phyloP scores from a whole-genome alignment of 2,888 invertebrate genomes.

The Thalpophila matura region DNA sequence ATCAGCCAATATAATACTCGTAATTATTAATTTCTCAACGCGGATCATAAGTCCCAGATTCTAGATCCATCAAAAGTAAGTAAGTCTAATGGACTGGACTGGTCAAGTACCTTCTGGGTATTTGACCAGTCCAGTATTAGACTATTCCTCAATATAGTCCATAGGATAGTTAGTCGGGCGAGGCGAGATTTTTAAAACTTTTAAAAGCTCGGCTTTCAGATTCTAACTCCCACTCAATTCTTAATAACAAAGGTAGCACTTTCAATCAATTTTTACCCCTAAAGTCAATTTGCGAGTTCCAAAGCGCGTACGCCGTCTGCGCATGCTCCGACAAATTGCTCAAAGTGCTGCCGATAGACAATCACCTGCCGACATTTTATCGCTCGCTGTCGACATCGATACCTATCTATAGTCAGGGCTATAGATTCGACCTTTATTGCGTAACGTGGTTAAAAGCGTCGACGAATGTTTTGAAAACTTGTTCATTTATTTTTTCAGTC shows the following conservation, averaged over 20 bases:
- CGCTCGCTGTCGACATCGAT: conserved; percentile 35
- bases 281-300: conserved; percentile 45
- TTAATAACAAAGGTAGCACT: conserved; percentile 33
- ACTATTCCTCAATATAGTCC: neutral
- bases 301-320: conserved; percentile 25
- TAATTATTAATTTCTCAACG: too few species aligned
- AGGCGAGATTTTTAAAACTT: conserved; percentile 14
- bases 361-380: conserved; percentile 66
- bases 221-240: conserved; percentile 8
- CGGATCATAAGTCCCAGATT: neutral
- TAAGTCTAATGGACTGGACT: too few species aligned
- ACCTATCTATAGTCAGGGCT: conserved; percentile 31
- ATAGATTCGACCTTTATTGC: conserved; percentile 10
- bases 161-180: neutral
- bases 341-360: conserved; percentile 69
- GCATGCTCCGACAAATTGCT: conserved; percentile 69
- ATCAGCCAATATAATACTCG: too few species aligned
- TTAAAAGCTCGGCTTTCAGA: conserved; percentile 13
- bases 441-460: conserved; percentile 36
- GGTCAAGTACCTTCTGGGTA: neutral
- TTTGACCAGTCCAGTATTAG: neutral
- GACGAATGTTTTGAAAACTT: neutral
- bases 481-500: conserved; percentile 18
- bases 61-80: too few species aligned
- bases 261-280: conserved; percentile 49